These are phyloP conservation scores for Catostylus mosaicus DNA, from an alignment of 30 jellyfish, hydroid and myxozoan genomes.

Conservation along the genomic window DNA sequence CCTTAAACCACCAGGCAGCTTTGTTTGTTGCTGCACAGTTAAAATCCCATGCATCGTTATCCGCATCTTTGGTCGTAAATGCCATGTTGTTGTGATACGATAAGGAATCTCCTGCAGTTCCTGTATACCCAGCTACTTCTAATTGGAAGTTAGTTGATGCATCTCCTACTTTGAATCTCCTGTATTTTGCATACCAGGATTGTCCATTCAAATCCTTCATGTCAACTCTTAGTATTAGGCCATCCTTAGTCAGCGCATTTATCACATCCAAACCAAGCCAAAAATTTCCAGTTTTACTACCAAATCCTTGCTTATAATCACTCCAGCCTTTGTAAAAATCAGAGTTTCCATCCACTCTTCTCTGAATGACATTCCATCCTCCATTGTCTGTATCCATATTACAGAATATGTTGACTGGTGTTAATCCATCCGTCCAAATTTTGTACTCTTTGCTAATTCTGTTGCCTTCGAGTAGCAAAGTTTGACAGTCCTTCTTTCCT, in stretches of 20 bases:
- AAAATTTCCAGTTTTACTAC: background rate
- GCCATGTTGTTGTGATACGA: background rate
- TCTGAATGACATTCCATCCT: constrained; percentile 34
- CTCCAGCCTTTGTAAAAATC: constrained; percentile 12
- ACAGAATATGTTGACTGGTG: constrained; percentile 5
- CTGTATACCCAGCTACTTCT: constrained; percentile 7
- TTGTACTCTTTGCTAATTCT: background rate
- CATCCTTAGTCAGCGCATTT: constrained; percentile 1
- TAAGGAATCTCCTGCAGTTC: constrained; percentile 21
- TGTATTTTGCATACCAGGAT: constrained; percentile 16
- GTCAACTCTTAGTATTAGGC: background rate
- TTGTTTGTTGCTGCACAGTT: background rate
- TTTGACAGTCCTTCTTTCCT: constrained; percentile 17
- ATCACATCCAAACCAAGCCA: constrained; percentile 39
- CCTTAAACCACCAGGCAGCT: constrained; percentile 30
- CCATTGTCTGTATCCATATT: constrained; percentile 23
- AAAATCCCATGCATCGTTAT: background rate
- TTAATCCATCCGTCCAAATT: constrained; percentile 13
- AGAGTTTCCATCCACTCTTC: constrained; percentile 18
- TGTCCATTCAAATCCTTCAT: constrained; percentile 13
- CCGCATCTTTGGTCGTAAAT: constrained; percentile 14
- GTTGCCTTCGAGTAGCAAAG: background rate
- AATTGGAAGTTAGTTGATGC: constrained; percentile 6
- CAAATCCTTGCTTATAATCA: constrained; percentile 30
- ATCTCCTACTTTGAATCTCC: background rate